These are phyloP conservation scores for Sebastes wilsoni DNA, from an alignment of 2,797 vertebrate genomes.

Conservation along the genomic window DNA sequence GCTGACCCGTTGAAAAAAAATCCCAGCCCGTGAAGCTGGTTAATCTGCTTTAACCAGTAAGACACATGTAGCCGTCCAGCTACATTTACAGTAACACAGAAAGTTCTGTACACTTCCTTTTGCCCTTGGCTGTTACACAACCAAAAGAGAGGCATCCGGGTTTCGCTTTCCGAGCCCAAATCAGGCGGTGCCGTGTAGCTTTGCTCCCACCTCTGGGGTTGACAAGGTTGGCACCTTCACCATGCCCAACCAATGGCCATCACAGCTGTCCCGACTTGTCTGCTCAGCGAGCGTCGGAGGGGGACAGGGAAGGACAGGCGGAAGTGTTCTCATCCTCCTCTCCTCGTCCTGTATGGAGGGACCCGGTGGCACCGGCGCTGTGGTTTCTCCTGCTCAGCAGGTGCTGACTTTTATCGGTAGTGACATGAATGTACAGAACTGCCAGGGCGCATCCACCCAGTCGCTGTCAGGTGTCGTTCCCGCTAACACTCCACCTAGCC, in stretches of 20 bases:
- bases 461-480: slow-evolving; percentile 80
- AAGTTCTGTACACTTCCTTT: slow-evolving; percentile 46
- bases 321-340: slow-evolving; percentile 69
- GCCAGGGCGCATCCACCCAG: slow-evolving; percentile 76
- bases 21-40: neutral
- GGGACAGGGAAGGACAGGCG: slow-evolving; percentile 68
- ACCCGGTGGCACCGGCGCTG: slow-evolving; percentile 56
- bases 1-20: neutral
- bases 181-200: slow-evolving; percentile 38
- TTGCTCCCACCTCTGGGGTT: slow-evolving; percentile 59
- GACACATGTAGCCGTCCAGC: slow-evolving; percentile 16
- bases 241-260: slow-evolving; percentile 53
- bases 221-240: slow-evolving; percentile 69
- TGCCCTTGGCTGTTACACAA: slow-evolving; percentile 61
- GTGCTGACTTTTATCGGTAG: slow-evolving; percentile 76
- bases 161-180: slow-evolving; percentile 57
- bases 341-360: slow-evolving; percentile 63
- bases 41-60: neutral
- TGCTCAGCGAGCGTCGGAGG: slow-evolving; percentile 67
- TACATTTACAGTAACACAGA: slow-evolving; percentile 33
- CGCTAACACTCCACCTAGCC: slow-evolving; percentile 79
- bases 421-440: slow-evolving; percentile 82
- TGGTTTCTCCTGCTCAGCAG: slow-evolving; percentile 65
- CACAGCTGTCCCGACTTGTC: slow-evolving; percentile 70
- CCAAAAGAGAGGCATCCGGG: slow-evolving; percentile 38